Base-by-base conservation (phyloP, 2,888 invertebrate species). In the Ichneumoninae sp. region DNA sequence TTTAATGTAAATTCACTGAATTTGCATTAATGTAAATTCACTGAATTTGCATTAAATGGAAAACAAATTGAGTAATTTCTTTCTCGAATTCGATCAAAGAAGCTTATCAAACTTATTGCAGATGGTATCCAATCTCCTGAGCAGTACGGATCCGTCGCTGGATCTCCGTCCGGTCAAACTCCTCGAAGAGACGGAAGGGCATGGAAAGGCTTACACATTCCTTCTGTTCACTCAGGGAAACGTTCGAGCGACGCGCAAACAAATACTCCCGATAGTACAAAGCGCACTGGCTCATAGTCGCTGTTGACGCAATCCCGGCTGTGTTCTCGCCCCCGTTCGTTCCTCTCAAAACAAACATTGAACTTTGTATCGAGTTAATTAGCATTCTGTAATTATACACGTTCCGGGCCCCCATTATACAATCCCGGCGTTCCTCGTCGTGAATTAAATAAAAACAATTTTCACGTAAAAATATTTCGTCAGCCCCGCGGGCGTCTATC, bases 181-280 rank as follows among this genome's bases (percentile, higher is more conserved):
- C 10, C n/a, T 16, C 65, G 57, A 75, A 13, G 7, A 10, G 2
- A 3, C 22, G 13, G 54, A 82, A 86, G 83, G 86, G 62, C 69
- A 76, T 44, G 80, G 85, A 47, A 87, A 89, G 72, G 86, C 83
- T 47, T 88, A 75, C 77, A 85, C 36, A 40, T 82, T 92, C 47
- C 86, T 90, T 8, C 95, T 95, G 88, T 95, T 95, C 88, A 93
- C 93, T 8, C 96, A 96, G 88, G 89, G 91, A 0, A 96, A 97
- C 89, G 90, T 95, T 0, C 94, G 94, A 62, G 95, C 95, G 0
- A 95, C 96, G 0, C 94, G 97, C 36, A 97, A 97, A 91, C 96
- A 97, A 90, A 95, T 96, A 85, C 93, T 96, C 79, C 96, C 96
- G 0, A 94, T 96, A 30, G 89, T 96, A 16, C 95, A 94, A 87